phyloP scores from a whole-genome alignment of 2,888 invertebrate species.

The Rotaria magnacalcarata region DNA sequence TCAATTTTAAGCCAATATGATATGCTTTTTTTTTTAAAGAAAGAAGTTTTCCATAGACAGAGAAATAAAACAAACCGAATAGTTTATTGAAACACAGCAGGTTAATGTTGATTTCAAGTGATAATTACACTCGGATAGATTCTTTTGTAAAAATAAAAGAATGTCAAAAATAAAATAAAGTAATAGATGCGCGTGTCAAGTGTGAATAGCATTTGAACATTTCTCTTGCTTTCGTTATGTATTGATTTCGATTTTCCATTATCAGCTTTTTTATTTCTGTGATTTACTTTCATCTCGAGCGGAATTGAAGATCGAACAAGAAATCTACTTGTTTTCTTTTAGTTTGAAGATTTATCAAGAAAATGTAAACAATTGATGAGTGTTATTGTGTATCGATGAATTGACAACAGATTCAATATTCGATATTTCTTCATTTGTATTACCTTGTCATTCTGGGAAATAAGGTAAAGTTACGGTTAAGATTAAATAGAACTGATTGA shows the following conservation, averaged over 20 bases:
- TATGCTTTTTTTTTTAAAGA: not conserved
- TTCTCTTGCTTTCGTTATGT: not conserved
- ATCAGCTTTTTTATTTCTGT: not conserved
- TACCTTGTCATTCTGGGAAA: not conserved
- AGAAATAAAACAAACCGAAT: no score
- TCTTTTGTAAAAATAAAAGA: no score
- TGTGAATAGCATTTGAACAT: not conserved
- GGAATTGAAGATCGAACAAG: not conserved
- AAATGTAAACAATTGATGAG: not conserved
- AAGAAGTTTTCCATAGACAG: no score
- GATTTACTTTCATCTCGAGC: not conserved
- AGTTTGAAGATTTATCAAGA: not conserved
- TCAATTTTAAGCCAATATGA: not conserved
- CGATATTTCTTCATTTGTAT: not conserved
- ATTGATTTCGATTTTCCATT: not conserved
- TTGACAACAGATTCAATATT: not conserved
- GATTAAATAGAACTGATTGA: not conserved
- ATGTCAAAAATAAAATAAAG: not conserved
- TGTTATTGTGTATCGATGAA: not conserved
- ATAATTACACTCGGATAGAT: not conserved
- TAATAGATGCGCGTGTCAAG: not conserved
- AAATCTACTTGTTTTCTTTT: not conserved
- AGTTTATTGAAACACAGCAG: no score
- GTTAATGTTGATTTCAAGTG: no score
- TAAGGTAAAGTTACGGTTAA: not conserved